phyloP scores from a whole-genome alignment of 2,797 vertebrate genomes.

The Notolepis coatsorum region DNA sequence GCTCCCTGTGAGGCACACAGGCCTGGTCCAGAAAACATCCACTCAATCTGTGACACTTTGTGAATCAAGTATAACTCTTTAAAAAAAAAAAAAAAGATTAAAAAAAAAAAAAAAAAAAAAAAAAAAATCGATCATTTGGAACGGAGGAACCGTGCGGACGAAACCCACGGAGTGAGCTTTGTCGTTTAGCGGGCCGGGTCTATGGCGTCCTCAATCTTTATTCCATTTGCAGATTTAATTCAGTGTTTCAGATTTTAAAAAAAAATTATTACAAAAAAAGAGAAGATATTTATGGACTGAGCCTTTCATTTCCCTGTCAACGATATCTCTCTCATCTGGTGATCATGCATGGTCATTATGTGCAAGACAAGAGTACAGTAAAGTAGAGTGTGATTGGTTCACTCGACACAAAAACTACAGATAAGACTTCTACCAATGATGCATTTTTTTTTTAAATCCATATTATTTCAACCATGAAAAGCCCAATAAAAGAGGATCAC shows the following conservation, averaged over 20 bases:
- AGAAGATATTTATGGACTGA: constrained; percentile 22
- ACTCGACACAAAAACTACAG: constrained; percentile 73
- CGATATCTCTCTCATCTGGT: constrained; percentile 45
- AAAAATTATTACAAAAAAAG: constrained; percentile 6
- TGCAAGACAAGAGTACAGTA: constrained; percentile 56
- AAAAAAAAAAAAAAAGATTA: too few species aligned
- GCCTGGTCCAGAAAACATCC: too few species aligned
- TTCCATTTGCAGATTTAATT: not conserved
- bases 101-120: too few species aligned
- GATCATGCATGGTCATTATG: constrained; percentile 44
- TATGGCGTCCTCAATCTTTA: too few species aligned
- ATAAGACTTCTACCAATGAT: constrained; percentile 63
- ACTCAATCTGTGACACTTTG: too few species aligned
- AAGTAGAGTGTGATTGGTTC: constrained; percentile 55
- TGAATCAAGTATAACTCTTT: too few species aligned
- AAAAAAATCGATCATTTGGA: too few species aligned
- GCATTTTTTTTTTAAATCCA: constrained; percentile 52
- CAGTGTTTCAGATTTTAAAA: not conserved
- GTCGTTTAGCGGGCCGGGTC: too few species aligned
- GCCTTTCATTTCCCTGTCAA: constrained; percentile 46
- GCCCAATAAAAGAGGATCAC: constrained; percentile 52
- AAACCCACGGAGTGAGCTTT: too few species aligned
- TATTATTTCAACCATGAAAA: constrained; percentile 50
- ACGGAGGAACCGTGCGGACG: too few species aligned
- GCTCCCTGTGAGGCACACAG: too few species aligned